These are phyloP conservation scores for Equus quagga DNA, from an alignment of 2,113 vertebrate species.

Conservation along the genomic window DNA sequence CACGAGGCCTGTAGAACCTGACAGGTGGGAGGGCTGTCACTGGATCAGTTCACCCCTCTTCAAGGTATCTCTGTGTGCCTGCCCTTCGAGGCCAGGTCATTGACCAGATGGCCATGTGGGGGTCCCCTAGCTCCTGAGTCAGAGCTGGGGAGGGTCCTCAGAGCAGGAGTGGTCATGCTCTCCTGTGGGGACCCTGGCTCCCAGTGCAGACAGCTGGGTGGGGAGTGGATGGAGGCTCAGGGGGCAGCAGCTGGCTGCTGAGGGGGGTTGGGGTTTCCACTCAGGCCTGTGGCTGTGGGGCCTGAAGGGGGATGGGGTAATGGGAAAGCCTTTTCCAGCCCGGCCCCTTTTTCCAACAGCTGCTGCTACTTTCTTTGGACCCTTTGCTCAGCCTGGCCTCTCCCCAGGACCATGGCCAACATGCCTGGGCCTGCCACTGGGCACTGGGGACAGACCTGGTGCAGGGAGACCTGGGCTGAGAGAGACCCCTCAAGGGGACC, in stretches of 20 bases:
- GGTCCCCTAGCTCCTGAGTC: neutral
- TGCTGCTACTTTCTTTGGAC: conserved; percentile 75
- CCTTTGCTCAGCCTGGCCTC: conserved; percentile 20
- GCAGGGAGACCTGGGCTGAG: neutral
- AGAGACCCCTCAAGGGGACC: neutral
- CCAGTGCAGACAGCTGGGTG: neutral
- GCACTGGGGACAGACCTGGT: neutral
- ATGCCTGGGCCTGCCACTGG: neutral
- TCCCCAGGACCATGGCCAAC: neutral
- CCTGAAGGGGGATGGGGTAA: neutral
- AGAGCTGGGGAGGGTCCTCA: neutral
- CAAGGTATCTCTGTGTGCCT: neutral
- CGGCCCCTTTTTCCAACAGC: conserved; percentile 59
- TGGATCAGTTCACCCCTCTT: neutral
- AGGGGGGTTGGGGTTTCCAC: neutral
- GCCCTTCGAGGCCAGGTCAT: neutral
- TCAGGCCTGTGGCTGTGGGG: neutral
- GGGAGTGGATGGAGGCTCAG: neutral
- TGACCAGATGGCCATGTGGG: neutral
- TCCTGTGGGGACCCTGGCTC: neutral
- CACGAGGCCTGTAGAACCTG: neutral
- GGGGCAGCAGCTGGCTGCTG: neutral
- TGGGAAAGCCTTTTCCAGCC: neutral
- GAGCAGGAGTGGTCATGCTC: neutral
- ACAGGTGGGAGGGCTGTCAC: neutral